These are phyloP conservation scores for Periophthalmodon schlosseri DNA, from an alignment of 2,113 vertebrate species.

Conservation along the genomic window DNA sequence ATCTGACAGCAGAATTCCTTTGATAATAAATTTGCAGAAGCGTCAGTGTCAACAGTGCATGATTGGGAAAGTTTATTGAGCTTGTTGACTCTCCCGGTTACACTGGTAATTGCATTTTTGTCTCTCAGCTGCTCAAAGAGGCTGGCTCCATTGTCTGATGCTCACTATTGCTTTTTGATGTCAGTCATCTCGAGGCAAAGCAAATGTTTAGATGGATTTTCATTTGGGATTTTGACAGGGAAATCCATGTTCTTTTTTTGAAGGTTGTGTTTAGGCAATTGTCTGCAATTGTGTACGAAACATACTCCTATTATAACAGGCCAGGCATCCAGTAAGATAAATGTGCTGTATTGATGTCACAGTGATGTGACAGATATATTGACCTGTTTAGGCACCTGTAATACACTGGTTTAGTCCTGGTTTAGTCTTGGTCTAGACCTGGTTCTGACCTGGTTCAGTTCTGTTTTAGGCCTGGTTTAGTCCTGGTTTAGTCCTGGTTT, in stretches of 20 bases:
- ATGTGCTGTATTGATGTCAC: background rate
- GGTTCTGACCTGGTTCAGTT: too few relatives aligned
- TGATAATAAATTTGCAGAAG: conserved; percentile 2
- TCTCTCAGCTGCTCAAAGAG: background rate
- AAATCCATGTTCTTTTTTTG: background rate
- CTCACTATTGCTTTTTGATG: background rate
- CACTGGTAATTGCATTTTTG: conserved; percentile 3
- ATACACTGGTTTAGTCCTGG: too few relatives aligned
- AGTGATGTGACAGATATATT: too few relatives aligned
- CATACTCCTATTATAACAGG: background rate
- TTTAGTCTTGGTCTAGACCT: too few relatives aligned
- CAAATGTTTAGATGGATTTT: background rate
- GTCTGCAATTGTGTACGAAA: background rate
- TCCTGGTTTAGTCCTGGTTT: too few relatives aligned
- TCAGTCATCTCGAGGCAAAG: background rate
- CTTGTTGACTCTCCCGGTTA: conserved; percentile 1
- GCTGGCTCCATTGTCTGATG: background rate
- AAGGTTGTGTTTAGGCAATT: background rate
- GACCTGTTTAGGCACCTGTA: too few relatives aligned
- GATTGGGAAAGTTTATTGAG: background rate
- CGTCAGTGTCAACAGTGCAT: background rate
- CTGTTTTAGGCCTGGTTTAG: too few relatives aligned
- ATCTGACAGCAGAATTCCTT: conserved; percentile 1
- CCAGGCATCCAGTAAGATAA: background rate
- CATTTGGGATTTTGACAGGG: background rate